Evolutionary conservation across 2,113 vertebrate genomes (phyloP).

Genomic region (Pogonocichla stellata): DNA sequence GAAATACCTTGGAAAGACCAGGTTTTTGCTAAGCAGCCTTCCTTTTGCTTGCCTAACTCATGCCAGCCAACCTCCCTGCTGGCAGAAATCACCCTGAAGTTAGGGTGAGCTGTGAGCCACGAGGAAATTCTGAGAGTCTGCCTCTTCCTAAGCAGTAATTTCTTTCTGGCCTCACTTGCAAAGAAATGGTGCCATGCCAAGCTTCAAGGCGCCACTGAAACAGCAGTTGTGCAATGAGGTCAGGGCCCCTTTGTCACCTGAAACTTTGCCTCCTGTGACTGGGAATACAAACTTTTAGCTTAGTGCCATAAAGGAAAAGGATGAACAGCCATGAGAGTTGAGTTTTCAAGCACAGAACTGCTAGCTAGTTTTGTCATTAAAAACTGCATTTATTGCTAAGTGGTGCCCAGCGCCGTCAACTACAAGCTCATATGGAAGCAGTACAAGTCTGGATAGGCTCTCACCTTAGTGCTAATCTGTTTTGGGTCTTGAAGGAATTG

Average conservation of each 20-base stretch:
- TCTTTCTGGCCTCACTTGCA: conserved; percentile 24
- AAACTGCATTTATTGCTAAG: not conserved
- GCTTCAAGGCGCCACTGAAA: conserved; percentile 30
- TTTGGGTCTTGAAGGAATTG: conserved; percentile 49
- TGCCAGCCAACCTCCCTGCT: not conserved
- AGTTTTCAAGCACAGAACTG: conserved; percentile 32
- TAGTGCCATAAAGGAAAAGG: conserved; percentile 42
- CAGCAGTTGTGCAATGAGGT: not conserved
- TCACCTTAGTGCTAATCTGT: conserved; percentile 59
- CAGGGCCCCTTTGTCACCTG: conserved; percentile 5
- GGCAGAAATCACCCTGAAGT: conserved; percentile 2
- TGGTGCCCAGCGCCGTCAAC: conserved; percentile 29
- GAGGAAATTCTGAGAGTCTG: not conserved
- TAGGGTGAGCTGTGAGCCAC: not conserved
- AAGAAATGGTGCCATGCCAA: conserved; percentile 45
- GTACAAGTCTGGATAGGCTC: conserved; percentile 25
- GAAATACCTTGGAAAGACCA: not conserved
- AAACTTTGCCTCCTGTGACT: conserved; percentile 10
- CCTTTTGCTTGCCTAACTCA: not conserved
- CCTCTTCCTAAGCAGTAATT: conserved; percentile 15
- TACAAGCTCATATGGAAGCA: conserved; percentile 29
- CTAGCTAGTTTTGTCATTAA: not conserved
- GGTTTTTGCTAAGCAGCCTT: not conserved
- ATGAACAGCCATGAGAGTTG: conserved; percentile 49
- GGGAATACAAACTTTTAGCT: conserved; percentile 22